Base-by-base conservation (phyloP, 2,797 vertebrate genomes). In the Acanthurus lineatus region DNA sequence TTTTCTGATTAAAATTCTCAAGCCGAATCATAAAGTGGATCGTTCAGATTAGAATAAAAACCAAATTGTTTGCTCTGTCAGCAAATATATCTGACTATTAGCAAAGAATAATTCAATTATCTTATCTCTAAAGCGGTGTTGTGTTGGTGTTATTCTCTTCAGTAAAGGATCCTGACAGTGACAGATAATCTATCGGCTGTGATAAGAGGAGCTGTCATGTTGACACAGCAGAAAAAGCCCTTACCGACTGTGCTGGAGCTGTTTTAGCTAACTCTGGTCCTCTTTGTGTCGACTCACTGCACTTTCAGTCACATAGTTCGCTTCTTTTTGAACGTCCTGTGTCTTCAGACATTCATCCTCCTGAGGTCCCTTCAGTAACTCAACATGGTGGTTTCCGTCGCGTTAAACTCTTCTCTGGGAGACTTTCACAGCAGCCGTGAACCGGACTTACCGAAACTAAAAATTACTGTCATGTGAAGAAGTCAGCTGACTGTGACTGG, bases 401-500 rank as follows among this genome's bases (percentile, higher is more conserved):
- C 9, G 7, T 69, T 20, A 60, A 64, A 20, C n/a, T 48, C 1
- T 19, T 20, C 42, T 40, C 9, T 0, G 44, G 8, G 47, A 2
- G 3, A 25, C 20, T 48, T 49, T 25, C 17, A 14, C 17, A 14
- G 73, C 53, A 42, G 61, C 60, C n/a, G 74, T 14, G 42, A 22
- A 44, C 58, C 20, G 22, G 73, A 79, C 52, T 22, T 16, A 15
- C 5, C 61, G 20, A n/a, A 67, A 77, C 82, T 79, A 49, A 35
- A 32, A 40, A 17, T 40, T 14, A 1, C 17, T 51, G 89, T 95
- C 94, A 95, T 88, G 92, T 96, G 95, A 91, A 44, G 2, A 22
- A n/a, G 38, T 94, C 95, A 96, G 94, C 94, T 96, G 95, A 94
- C 2, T 3, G 5, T 14, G 4, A 53, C 42, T 25, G 54, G 51